Evolutionary conservation across 1,140 invertebrate genomes (phyloP), one percentile per base, ranked within the genome.

Genomic region (Tetragnatha versicolor): DNA sequence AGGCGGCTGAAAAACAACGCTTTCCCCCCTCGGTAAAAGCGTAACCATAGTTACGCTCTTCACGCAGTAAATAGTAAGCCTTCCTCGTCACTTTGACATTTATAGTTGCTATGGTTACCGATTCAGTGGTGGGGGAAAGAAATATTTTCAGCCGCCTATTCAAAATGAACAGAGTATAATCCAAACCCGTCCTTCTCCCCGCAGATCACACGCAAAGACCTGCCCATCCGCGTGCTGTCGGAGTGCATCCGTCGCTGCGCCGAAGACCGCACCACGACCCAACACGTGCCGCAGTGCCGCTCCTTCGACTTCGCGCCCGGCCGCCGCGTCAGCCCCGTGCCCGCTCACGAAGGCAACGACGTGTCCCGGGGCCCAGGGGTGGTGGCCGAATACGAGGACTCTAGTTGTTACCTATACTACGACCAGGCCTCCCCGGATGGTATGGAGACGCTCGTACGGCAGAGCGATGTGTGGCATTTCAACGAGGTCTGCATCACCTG

Each of bases 271-370:
- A 92, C 92, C 10, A 82, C 79, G 1, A 89, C 89, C 51, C 89
- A 90, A 2, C 94, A 93, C 84, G 93, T 94, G 83, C 88, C 94
- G 47, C 91, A 93, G 42, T 96, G 94, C 84, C 91, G 91, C 39
- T 94, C 93, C 27, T 94, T 96, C 76, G 94, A 96, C 85, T 96
- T 96, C 83, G 92, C 94, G 85, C 94, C 94, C 0, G 94, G 94
- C 49, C 92, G 90, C 83, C 88, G 93, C 25, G 93, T 94, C 78
- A 55, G 80, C 6, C 42, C 66, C 0, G 42, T 55, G n/a, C 69
- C 69, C 2, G 25, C 55, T 10, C 51, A 49, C 33, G 68, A 72
- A 27, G 77, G 53, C 3, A 79, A 69, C 29, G 55, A 69, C 17
- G 55, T 61, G 3, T 25, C 66, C 1, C 45, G 55, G 2, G 69